Evolutionary conservation across 2,888 invertebrate genomes (phyloP), one percentile per base, ranked within the genome.

Genomic region (Parnassius glacialis): DNA sequence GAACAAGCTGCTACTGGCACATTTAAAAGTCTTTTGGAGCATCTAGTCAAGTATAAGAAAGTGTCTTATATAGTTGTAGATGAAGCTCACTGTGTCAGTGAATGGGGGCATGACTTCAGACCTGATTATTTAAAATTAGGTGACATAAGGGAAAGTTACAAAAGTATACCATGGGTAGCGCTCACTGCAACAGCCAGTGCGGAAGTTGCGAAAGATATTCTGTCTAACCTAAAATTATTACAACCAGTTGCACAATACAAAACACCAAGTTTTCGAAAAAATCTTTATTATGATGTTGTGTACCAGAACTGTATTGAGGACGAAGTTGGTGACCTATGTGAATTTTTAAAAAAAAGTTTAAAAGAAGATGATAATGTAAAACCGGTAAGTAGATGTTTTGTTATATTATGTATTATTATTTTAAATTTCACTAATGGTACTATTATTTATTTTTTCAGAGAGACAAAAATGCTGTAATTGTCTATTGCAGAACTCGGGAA

Each of bases 91-190:
- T 98, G 98, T 90, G 97, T 99, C 0, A 98, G 98, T 74, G 96
- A 99, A 75, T 99, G 99, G 99, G 99, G 99, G 0, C 99, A 99
- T 87, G 99, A 99, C 85, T 99, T 99, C 83, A 93, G 98, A 9
- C 98, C 98, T 0, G 97, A 98, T 84, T 99, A 99, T 83, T 92
- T 99, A 25, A 97, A 97, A 83, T 89, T 99, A 34, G 97, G 98
- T 12, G 73, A 81, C 59, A 71, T 91, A 51, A 76, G 90, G 72
- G 91, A 90, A 65, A 80, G 78, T 67, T 94, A 95, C 79, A 93
- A 93, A 60, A 90, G 93, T 60, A 93, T 97, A 64, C 95, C 97
- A 1, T 97, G 97, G 93, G 93, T 99, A 57, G 99, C 99, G 0
- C 90, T 99, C 53, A 99, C 99, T 9, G 99, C 99, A 0, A 99